Evolutionary conservation across 2,113 vertebrate species (phyloP).

Genomic region (Chiloscyllium plagiosum): DNA sequence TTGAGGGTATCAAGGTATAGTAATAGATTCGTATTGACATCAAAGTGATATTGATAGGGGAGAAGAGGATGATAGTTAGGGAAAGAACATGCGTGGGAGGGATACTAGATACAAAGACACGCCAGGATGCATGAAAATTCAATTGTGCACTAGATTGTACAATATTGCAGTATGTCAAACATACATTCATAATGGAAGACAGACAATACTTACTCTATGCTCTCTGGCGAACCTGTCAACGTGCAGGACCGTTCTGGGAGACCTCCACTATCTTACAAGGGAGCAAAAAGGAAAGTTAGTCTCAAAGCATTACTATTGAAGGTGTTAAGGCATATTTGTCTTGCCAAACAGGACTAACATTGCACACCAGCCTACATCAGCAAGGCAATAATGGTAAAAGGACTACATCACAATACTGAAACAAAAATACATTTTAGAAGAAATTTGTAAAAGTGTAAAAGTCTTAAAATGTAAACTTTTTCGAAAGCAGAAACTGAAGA

Average conservation of each 20-base stretch:
- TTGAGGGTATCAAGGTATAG: background rate
- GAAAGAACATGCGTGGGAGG: background rate
- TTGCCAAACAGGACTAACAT: background rate
- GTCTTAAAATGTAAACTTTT: background rate
- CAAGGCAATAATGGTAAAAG: background rate
- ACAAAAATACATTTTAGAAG: background rate
- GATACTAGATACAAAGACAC: background rate
- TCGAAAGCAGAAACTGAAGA: background rate
- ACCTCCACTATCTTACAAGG: conserved; percentile 81
- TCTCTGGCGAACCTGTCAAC: conserved; percentile 89
- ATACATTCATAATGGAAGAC: conserved; percentile 46
- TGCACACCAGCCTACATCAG: background rate
- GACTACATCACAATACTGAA: background rate
- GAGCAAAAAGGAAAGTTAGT: conserved; percentile 41
- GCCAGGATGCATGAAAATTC: background rate
- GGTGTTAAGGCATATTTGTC: background rate
- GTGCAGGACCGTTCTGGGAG: conserved; percentile 94
- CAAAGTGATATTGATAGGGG: background rate
- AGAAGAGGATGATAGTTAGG: background rate
- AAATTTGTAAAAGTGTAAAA: background rate
- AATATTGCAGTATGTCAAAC: conserved; percentile 40
- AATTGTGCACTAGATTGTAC: background rate
- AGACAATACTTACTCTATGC: conserved; percentile 84
- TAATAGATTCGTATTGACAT: background rate
- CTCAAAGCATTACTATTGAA: background rate